These are phyloP conservation scores for Pemphredon lugubris DNA, from an alignment of 2,888 invertebrate species.

Conservation along the genomic window DNA sequence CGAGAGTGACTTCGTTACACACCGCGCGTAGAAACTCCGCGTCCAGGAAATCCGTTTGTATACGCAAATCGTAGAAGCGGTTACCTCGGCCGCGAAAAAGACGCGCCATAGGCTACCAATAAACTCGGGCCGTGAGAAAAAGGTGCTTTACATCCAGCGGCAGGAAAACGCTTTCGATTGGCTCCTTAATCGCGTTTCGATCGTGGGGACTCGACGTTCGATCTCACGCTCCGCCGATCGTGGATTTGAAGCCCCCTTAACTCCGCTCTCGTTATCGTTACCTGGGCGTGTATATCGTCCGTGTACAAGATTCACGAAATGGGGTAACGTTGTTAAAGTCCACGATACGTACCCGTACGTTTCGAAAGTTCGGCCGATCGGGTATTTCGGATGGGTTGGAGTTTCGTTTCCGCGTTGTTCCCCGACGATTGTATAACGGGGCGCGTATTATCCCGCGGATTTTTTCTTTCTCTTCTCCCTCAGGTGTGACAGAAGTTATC, in stretches of 20 bases:
- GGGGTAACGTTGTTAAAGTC: slow-evolving; percentile 50
- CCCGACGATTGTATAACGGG: slow-evolving; percentile 1
- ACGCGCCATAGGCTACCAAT: slow-evolving; percentile 47
- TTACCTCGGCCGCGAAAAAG: slow-evolving; percentile 21
- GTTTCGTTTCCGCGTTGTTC: neutral
- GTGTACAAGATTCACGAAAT: slow-evolving; percentile 56
- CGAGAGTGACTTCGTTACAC: too few species aligned
- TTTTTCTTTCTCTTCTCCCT: neutral
- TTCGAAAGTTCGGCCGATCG: slow-evolving; percentile 30
- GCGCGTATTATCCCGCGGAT: neutral
- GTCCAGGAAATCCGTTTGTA: neutral
- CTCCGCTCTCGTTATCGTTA: slow-evolving; percentile 57
- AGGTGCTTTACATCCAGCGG: slow-evolving; percentile 15
- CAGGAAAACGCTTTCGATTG: slow-evolving; percentile 45
- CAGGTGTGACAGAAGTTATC: slow-evolving; percentile 8
- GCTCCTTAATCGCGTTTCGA: slow-evolving; percentile 54
- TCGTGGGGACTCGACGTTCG: slow-evolving; percentile 61
- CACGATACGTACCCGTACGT: slow-evolving; percentile 19
- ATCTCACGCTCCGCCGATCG: slow-evolving; percentile 26
- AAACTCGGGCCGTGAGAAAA: slow-evolving; percentile 61
- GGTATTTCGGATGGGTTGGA: slow-evolving; percentile 28
- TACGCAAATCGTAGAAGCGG: neutral
- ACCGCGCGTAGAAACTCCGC: neutral
- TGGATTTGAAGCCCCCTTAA: slow-evolving; percentile 25
- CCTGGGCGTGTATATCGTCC: slow-evolving; percentile 50